Evolutionary conservation across 2,888 invertebrate genomes (phyloP).

Genomic region (Eristalis tenax): DNA sequence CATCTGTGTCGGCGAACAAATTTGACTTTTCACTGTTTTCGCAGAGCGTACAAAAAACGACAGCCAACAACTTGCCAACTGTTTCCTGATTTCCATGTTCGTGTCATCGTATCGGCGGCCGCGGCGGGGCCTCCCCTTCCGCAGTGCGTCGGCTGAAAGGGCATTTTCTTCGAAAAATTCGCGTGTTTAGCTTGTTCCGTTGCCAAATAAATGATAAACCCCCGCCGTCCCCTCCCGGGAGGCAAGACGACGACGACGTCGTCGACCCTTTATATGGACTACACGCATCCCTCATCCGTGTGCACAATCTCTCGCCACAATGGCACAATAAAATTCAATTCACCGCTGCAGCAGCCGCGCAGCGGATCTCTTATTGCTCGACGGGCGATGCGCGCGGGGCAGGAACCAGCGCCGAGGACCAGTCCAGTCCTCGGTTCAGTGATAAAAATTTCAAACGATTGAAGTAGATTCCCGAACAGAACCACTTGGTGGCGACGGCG

Average conservation of each 20-base stretch:
- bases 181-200: slow-evolving; percentile 35
- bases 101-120: slow-evolving; percentile 37
- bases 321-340: slow-evolving; percentile 65
- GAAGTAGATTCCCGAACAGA: slow-evolving; percentile 59
- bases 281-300: slow-evolving; percentile 56
- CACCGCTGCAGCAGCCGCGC: slow-evolving; percentile 16
- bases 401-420: not conserved
- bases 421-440: not conserved
- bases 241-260: slow-evolving; percentile 1
- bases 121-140: not conserved
- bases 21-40: slow-evolving; percentile 54
- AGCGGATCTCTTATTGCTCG: not conserved
- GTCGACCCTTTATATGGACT: slow-evolving; percentile 58
- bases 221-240: slow-evolving; percentile 12
- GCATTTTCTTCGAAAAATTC: slow-evolving; percentile 51
- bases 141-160: not conserved
- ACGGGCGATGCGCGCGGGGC: not conserved
- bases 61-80: slow-evolving; percentile 39
- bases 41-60: not conserved
- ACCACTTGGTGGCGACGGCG: slow-evolving; percentile 7
- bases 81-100: slow-evolving; percentile 62
- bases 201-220: slow-evolving; percentile 67
- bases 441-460: slow-evolving; percentile 69
- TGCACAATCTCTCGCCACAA: slow-evolving; percentile 40
- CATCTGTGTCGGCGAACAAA: slow-evolving; percentile 59